These are phyloP conservation scores for Hippasteria phrygiana DNA, from an alignment of 53 echinoderm and acorn worm species.

Conservation along the genomic window DNA sequence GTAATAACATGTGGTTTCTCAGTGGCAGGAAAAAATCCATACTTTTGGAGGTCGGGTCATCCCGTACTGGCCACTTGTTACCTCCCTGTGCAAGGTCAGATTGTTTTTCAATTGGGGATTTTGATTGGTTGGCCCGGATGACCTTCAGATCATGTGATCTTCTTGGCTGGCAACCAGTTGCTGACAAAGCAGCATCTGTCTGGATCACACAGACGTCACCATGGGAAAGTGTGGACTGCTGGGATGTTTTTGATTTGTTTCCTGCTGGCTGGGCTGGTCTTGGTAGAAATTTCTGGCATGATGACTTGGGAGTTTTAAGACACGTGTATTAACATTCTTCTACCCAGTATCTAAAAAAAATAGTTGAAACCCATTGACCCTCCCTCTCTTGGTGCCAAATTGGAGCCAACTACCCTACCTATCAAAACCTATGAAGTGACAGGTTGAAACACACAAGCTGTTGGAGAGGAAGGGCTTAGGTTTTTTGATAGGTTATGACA, in stretches of 20 bases:
- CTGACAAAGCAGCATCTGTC: constrained; percentile 52
- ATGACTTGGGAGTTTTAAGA: not conserved
- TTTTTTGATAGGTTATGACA: no score
- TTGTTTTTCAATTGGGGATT: constrained; percentile 1
- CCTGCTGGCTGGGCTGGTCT: not conserved
- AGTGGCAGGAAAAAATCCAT: constrained; percentile 1
- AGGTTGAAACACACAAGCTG: no score
- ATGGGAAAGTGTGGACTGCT: constrained; percentile 16
- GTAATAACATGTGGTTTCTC: constrained; percentile 18
- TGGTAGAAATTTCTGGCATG: constrained; percentile 22
- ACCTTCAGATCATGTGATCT: constrained; percentile 26
- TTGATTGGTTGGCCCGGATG: constrained; percentile 2
- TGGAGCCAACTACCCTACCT: no score
- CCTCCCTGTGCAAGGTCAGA: constrained; percentile 26
- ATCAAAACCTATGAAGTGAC: no score
- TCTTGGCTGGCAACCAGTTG: constrained; percentile 2
- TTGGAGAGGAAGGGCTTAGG: no score
- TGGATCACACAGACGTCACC: not conserved
- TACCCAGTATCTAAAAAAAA: not conserved
- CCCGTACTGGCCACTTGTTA: not conserved
- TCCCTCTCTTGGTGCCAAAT: no score
- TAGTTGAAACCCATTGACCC: no score
- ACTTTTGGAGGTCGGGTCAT: constrained; percentile 29
- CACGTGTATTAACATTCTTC: constrained; percentile 23
- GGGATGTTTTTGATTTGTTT: not conserved